Base-by-base conservation (phyloP, 1,140 invertebrate genomes). In the honey bee (Apis mellifera) region DNA sequence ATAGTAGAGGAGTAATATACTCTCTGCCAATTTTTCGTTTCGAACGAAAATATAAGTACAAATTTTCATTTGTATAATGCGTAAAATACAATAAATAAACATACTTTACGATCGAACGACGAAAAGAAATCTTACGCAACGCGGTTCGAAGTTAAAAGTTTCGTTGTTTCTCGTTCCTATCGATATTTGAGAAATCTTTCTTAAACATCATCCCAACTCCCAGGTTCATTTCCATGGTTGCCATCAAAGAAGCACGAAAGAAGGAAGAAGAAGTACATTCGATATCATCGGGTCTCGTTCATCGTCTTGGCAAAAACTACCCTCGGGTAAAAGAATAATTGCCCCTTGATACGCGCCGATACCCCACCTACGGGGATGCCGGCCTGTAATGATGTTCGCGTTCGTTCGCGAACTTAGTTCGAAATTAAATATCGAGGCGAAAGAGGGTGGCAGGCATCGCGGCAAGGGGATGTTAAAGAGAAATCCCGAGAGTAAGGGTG, bases 341-440 rank as follows among this genome's bases (percentile, higher is more conserved):
- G 89, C 89, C 81, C 81, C 85, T 90, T 84, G 84, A 89, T 87
- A 90, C 89, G 88, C 77, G 85, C 87, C 89, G 88, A 92, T 92
- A 91, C 85, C 83, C 87, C 83, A 89, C 89, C 90, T 84, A 72
- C 76, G 82, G 90, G 87, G 87, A 87, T 86, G 84, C 78, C 89
- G 71, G 64, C 66, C 81, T 76, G 86, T 88, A 89, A 89, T 89
- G 84, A 89, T 86, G 86, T 88, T 89, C 87, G 74, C 86, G 86
- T 89, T 86, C 86, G 86, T 89, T 86, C 78, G 79, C 80, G 85
- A 92, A 93, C 89, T 92, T 90, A 89, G 86, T 90, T 90, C 84
- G 88, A 93, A 93, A 93, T 93, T 92, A 93, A 93, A 93, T 93
- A 93, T 93, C 82, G 83, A 84, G 69, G 75, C 70, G 55, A 83